A percentile compares a stretch with the other conserved stretches of the same genome.
phyloP scores from a whole-genome alignment of 2,888 invertebrate genomes.

The Stegophylla sp. region DNA sequence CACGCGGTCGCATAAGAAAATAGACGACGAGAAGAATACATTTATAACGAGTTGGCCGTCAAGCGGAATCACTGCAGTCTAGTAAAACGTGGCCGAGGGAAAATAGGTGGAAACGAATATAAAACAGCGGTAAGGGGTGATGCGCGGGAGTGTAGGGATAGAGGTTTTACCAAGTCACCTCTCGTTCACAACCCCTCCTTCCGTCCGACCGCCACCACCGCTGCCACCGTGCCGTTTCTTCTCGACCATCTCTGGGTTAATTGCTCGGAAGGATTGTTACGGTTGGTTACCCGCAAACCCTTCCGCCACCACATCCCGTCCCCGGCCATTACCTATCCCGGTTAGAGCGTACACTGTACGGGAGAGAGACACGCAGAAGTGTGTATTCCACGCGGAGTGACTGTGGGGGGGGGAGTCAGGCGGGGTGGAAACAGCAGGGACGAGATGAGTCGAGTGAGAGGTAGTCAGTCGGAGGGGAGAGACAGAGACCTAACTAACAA shows the following conservation, averaged over 20 bases:
- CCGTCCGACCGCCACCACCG: neutral
- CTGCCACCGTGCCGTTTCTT: constrained; percentile 29
- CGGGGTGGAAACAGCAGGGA: neutral
- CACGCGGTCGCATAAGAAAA: too few species aligned
- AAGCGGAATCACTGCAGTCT: constrained; percentile 37
- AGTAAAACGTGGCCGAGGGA: constrained; percentile 36
- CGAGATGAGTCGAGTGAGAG: neutral
- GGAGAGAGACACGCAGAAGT: neutral
- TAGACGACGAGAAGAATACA: neutral
- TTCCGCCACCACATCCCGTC: neutral
- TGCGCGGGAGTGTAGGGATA: neutral
- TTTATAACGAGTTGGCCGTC: constrained; percentile 18
- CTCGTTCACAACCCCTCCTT: constrained; percentile 3
- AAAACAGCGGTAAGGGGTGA: neutral
- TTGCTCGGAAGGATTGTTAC: constrained; percentile 57
- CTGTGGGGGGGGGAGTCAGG: neutral
- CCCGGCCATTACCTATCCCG: neutral
- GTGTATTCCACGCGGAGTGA: neutral
- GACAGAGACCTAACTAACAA: neutral
- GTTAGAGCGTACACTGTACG: neutral
- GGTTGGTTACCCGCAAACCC: constrained; percentile 49
- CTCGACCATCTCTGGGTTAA: constrained; percentile 43
- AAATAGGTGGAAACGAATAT: constrained; percentile 23
- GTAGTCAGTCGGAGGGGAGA: neutral
- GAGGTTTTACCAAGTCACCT: constrained; percentile 16